Percentiles rank a stretch among this genome's conserved stretches.
phyloP scores from a whole-genome alignment of 2,113 vertebrate species.

The Eclectus roratus region DNA sequence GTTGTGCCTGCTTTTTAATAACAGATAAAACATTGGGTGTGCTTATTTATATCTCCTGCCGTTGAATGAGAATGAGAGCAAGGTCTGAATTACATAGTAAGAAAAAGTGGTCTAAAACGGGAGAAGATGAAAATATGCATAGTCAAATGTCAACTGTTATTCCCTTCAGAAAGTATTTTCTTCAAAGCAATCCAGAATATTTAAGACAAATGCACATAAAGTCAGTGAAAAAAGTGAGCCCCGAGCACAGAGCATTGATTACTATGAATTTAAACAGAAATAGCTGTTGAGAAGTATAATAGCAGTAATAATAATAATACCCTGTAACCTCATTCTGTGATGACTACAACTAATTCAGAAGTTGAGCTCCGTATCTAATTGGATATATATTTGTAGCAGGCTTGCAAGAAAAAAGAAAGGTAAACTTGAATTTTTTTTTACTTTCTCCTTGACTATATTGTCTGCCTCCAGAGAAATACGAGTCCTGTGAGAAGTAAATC shows the following conservation, averaged over 20 bases:
- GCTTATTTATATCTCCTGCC: neutral
- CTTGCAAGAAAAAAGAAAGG: neutral
- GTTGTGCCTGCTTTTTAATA: neutral
- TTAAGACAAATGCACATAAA: neutral
- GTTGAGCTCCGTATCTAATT: neutral
- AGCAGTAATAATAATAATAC: neutral
- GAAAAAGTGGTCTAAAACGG: neutral
- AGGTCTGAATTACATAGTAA: neutral
- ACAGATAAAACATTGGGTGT: neutral
- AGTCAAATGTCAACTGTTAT: neutral
- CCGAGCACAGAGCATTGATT: neutral
- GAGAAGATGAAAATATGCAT: neutral
- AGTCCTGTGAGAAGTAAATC: neutral
- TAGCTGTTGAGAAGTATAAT: neutral
- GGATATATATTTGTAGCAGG: neutral
- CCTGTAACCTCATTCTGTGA: neutral
- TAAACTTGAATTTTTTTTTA: neutral
- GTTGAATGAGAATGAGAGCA: neutral
- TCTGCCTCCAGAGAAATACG: slow-evolving; percentile 8
- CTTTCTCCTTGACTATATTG: slow-evolving; percentile 50
- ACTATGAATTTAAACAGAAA: neutral
- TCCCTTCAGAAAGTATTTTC: neutral
- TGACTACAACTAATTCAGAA: neutral
- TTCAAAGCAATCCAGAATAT: neutral
- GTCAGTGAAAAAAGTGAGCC: neutral